These are phyloP conservation scores for Sweltsa coloradensis DNA, from an alignment of 1,140 invertebrate species.

Conservation along the genomic window DNA sequence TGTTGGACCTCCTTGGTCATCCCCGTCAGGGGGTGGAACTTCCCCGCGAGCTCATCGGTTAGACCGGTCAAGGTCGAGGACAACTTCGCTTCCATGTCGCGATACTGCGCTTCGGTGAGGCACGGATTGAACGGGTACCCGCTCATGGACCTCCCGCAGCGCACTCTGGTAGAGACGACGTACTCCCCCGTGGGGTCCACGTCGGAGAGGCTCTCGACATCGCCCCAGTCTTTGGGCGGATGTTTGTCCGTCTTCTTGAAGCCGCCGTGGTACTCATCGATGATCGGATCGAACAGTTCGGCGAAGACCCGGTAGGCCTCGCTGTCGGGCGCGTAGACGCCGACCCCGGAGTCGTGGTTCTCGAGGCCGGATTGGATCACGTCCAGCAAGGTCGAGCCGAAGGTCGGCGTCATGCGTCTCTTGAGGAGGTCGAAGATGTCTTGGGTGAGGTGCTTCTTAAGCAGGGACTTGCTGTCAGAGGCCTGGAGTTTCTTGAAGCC, in stretches of 20 bases:
- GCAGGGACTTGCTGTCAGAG: slow-evolving; percentile 46
- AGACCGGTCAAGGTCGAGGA: slow-evolving; percentile 31
- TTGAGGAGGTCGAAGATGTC: slow-evolving; percentile 51
- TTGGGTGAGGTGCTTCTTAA: slow-evolving; percentile 58
- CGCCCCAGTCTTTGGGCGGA: slow-evolving; percentile 54
- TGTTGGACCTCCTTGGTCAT: slow-evolving; percentile 55
- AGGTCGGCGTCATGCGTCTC: slow-evolving; percentile 39
- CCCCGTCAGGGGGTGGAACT: slow-evolving; percentile 52
- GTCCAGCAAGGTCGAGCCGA: slow-evolving; percentile 47
- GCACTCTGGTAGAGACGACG: slow-evolving; percentile 61
- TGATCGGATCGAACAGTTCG: slow-evolving; percentile 61
- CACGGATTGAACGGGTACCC: slow-evolving; percentile 69
- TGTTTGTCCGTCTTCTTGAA: slow-evolving; percentile 48
- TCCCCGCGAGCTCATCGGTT: slow-evolving; percentile 47
- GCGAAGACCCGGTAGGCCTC: slow-evolving; percentile 55
- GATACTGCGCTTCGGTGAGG: slow-evolving; percentile 51
- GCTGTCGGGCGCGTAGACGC: slow-evolving; percentile 60
- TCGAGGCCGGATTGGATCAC: slow-evolving; percentile 53
- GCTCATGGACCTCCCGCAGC: slow-evolving; percentile 52
- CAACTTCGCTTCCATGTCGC: slow-evolving; percentile 42
- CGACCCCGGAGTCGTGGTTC: slow-evolving; percentile 46
- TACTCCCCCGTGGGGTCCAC: slow-evolving; percentile 56
- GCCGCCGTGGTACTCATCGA: slow-evolving; percentile 59
- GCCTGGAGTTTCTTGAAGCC: slow-evolving; percentile 45
- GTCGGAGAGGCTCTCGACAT: slow-evolving; percentile 48